phyloP scores from a whole-genome alignment of 2,888 invertebrate species.

The Oxycera nigricornis region DNA sequence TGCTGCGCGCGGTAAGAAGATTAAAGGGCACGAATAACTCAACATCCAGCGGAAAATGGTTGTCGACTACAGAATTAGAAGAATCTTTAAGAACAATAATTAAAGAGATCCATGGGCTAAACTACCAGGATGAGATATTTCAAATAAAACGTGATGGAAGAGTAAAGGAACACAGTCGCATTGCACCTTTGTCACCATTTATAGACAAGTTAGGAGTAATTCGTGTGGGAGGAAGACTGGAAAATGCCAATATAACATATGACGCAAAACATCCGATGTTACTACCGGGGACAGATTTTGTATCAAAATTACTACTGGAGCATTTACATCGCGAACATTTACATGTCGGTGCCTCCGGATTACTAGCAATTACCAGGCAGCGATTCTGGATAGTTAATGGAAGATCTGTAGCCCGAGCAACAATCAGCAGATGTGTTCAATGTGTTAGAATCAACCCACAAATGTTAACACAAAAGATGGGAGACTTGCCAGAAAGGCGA shows the following conservation, averaged over 20 bases:
- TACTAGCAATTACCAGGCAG: slow-evolving; percentile 11
- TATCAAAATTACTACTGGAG: neutral
- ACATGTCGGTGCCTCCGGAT: neutral
- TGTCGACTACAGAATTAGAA: neutral
- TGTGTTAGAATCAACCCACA: no score
- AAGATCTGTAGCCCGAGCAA: no score
- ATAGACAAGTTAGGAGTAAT: neutral
- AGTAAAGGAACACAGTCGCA: neutral
- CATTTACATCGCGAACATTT: neutral
- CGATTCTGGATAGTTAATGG: no score
- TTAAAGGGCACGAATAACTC: no score
- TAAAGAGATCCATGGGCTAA: neutral
- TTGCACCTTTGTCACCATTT: neutral
- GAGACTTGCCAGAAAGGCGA: no score
- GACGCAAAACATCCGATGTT: neutral
- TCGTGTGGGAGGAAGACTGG: neutral
- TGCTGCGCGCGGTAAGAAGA: neutral
- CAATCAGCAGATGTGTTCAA: no score
- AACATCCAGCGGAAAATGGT: neutral
- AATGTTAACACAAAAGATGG: no score
- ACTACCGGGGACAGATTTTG: no score
- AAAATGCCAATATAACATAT: neutral
- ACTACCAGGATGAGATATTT: neutral
- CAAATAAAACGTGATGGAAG: neutral
- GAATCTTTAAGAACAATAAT: neutral